Base-by-base conservation (phyloP, 2,797 vertebrate genomes). In the Takifugu ocellatus region DNA sequence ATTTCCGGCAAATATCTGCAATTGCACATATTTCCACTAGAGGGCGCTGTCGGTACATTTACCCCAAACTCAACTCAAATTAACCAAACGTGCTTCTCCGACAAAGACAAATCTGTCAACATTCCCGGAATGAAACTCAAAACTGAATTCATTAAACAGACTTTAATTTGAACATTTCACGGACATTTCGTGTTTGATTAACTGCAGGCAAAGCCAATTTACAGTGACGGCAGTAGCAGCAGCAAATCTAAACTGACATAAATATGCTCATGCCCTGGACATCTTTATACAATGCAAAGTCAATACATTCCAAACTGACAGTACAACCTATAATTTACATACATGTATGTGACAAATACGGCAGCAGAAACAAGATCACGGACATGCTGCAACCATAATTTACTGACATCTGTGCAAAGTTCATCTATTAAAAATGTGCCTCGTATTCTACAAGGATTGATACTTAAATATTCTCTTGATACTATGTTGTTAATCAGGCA, bases 281-380 rank as follows among this genome's bases (percentile, higher is more conserved):
- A 46, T 8, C 16, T 46, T n/a, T n/a, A 7, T n/a, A 46, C 17
- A 46, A 46, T 21, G 21, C 44, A 7, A n/a, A 17, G 44, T 7
- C 17, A 9, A 21, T 72, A 85, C 84, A 82, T 83, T 82, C 70
- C 66, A n/a, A 75, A 74, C 73, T 61, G 69, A 78, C 64, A 70
- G 73, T 66, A 79, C 68, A 66, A 65, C 61, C 42, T 55, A 79
- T 66, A 46, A 51, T 73, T 75, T 58, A 61, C 72, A 72, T 43
- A 71, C 45, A 9, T 24, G 42, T 44, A 17, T 42, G 61, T 67
- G 69, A 70, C 59, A 25, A 36, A 82, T 72, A 55, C 51, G 62
- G 47, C 62, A 69, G 57, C 21, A 63, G 39, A 70, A 61, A 61
- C 60, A 71, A 71, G 61, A 53, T 73, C 17, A 57, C 24, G 68